Base-by-base conservation (phyloP, 2,888 invertebrate genomes). In the Ochropacha duplaris region DNA sequence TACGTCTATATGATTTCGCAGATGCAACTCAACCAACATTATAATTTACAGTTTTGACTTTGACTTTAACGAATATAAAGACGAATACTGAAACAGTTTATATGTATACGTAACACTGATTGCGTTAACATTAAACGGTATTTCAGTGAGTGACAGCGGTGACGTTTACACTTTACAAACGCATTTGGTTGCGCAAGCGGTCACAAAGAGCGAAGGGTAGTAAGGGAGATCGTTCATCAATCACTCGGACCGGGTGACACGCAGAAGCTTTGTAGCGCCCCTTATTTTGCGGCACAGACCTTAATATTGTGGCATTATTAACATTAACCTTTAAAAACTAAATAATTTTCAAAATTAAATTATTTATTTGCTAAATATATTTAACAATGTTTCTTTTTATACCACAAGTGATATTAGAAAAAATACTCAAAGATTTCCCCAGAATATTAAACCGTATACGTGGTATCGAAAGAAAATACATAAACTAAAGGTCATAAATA, bases 201-300 rank as follows among this genome's bases (percentile, higher is more conserved):
- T 66, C 73, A 81, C 81, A 83, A 83, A 82, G 78, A 71, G 74
- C 68, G 70, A 66, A 60, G 71, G 61, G 65, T 64, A 64, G 66
- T 65, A 64, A 68, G 69, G 52, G 50, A 51, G 52, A 54, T 64
- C 62, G 65, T 66, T 71, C 83, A 90, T 92, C 90, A 89, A 91
- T 92, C 92, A 91, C 75, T 56, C 54, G 60, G 76, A 81, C 56
- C 54, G 60, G 76, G 81, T 90, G 90, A 90, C 88, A 75, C 64
- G 87, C 87, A 84, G 69, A 86, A 85, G 81, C 86, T 87, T 89
- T 86, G 79, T 78, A 69, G 59, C 61, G 59, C 64, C 66, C 70
- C 75, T 71, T 76, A 83, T 84, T 84, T 84, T 81, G 80, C 72
- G 76, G 78, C 76, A 68, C 69, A 77, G 68, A 72, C 78, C 83